phyloP scores from a whole-genome alignment of 2,797 vertebrate genomes.

The Lycodopsis pacificus region DNA sequence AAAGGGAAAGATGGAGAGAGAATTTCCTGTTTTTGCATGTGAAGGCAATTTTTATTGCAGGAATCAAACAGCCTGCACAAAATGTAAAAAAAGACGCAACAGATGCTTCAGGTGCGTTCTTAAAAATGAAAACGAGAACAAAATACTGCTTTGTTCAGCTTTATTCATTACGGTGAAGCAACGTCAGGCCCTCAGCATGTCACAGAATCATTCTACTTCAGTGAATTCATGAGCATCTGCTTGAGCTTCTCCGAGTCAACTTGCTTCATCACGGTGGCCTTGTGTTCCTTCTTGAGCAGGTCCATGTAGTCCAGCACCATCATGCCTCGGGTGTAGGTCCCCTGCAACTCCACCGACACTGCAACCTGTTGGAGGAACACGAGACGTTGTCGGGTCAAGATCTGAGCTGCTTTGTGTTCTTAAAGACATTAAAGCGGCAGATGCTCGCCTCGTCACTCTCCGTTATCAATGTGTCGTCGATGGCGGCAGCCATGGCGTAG shows the following conservation, averaged over 20 bases:
- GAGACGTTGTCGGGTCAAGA: too few species aligned
- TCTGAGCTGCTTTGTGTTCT: too few species aligned
- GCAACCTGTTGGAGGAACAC: constrained; percentile 46
- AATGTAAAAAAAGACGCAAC: neutral
- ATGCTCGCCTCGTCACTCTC: constrained; percentile 44
- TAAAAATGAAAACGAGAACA: too few species aligned
- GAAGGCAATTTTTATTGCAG: neutral
- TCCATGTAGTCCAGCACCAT: constrained; percentile 81
- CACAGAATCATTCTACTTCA: constrained; percentile 60
- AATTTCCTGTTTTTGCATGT: neutral
- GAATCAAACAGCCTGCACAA: neutral
- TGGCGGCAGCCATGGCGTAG: constrained; percentile 80
- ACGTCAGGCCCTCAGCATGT: neutral
- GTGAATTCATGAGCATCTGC: constrained; percentile 69
- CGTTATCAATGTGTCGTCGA: constrained; percentile 69
- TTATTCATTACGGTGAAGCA: neutral
- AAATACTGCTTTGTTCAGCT: neutral
- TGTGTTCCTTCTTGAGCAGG: constrained; percentile 74
- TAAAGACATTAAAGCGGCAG: neutral
- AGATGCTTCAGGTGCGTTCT: too few species aligned
- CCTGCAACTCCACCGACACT: constrained; percentile 78
- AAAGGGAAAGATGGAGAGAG: neutral
- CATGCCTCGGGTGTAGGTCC: constrained; percentile 77
- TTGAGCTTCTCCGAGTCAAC: constrained; percentile 78
- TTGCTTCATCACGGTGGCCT: constrained; percentile 76